phyloP scores from a whole-genome alignment of 2,113 vertebrate genomes.

The Catharus minimus region DNA sequence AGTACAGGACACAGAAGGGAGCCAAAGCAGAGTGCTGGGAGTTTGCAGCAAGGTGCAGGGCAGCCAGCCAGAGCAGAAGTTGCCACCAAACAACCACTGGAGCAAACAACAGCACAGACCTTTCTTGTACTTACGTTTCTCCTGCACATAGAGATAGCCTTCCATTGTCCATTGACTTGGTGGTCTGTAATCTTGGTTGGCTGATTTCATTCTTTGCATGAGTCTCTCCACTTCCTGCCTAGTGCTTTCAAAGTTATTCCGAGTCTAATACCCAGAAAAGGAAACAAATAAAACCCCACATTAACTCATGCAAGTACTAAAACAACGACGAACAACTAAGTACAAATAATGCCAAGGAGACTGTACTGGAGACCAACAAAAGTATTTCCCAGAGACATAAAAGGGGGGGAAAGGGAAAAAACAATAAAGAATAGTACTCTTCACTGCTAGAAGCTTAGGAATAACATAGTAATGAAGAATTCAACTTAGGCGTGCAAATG shows the following conservation, averaged over 20 bases:
- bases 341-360: not conserved
- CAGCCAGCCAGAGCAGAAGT: not conserved
- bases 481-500: not conserved
- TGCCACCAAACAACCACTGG: not conserved
- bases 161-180: constrained; percentile 95
- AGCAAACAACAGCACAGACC: not conserved
- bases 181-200: constrained; percentile 91
- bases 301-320: not conserved
- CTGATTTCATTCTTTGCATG: constrained; percentile 96
- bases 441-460: not conserved
- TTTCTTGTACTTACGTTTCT: constrained; percentile 87
- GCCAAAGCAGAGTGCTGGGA: not conserved
- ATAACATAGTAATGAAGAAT: not conserved
- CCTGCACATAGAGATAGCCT: constrained; percentile 94
- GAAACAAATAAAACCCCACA: not conserved
- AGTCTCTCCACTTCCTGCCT: constrained; percentile 94
- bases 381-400: not conserved
- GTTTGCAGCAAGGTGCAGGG: not conserved
- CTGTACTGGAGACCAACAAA: not conserved
- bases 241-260: constrained; percentile 98
- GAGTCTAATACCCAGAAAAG: constrained; percentile 76
- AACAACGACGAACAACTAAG: not conserved
- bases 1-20: not conserved
- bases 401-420: not conserved
- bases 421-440: not conserved